Percentiles rank a stretch among this genome's conserved stretches.
These are phyloP conservation scores for Drosophila planitibia DNA, from an alignment of 2,888 invertebrate genomes.

Conservation along the genomic window DNA sequence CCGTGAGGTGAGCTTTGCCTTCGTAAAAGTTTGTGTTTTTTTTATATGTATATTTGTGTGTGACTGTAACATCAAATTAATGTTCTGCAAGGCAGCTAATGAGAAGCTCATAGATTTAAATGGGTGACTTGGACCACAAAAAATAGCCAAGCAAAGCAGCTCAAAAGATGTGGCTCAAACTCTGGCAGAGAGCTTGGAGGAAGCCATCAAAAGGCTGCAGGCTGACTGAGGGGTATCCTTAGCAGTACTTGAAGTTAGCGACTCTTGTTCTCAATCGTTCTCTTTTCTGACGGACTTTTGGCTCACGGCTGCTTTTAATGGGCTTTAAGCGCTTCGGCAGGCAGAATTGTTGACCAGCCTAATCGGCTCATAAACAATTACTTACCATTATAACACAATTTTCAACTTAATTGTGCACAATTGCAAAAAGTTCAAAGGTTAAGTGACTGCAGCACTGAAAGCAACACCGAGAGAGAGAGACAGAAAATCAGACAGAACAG, in stretches of 20 bases:
- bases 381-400: constrained; percentile 75
- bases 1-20: constrained; percentile 30
- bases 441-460: constrained; percentile 64
- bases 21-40: not conserved
- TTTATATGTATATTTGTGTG: constrained; percentile 6
- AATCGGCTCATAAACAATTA: constrained; percentile 74
- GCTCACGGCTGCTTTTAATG: constrained; percentile 50
- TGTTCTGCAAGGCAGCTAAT: constrained; percentile 62
- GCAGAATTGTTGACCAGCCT: constrained; percentile 44
- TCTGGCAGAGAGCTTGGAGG: not conserved
- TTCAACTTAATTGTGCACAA: constrained; percentile 71
- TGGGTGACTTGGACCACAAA: constrained; percentile 29
- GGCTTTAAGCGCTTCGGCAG: constrained; percentile 32
- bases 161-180: constrained; percentile 2
- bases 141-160: constrained; percentile 3
- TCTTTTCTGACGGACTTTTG: not conserved
- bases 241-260: constrained; percentile 16
- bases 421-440: constrained; percentile 72
- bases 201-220: not conserved
- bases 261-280: constrained; percentile 15
- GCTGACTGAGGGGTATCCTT: not conserved
- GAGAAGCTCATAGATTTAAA: constrained; percentile 73
- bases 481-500: not conserved
- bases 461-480: not conserved
- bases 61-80: constrained; percentile 68